Evolutionary conservation across 2,888 invertebrate genomes (phyloP).

Genomic region (Troilus luridus): DNA sequence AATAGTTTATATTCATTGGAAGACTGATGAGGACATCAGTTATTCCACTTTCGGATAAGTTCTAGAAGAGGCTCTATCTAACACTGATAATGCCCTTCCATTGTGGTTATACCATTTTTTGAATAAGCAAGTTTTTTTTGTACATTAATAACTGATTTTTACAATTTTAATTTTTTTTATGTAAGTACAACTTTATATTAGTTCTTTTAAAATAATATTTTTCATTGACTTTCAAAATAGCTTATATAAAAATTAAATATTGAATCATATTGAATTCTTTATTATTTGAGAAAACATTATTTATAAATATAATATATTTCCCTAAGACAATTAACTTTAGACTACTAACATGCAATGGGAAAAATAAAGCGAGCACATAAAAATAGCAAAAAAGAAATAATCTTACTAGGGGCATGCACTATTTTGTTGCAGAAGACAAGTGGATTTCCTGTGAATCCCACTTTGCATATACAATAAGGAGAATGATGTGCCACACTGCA

Average conservation of each 20-base stretch:
- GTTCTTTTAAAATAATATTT: not conserved
- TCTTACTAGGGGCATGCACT: conserved; percentile 74
- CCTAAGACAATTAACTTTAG: conserved; percentile 6
- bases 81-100: no score
- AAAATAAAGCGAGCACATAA: conserved; percentile 44
- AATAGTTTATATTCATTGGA: no score
- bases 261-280: not conserved
- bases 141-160: not conserved
- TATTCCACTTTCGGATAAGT: no score
- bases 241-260: not conserved
- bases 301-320: not conserved
- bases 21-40: no score
- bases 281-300: not conserved
- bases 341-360: conserved; percentile 29
- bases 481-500: conserved; percentile 87
- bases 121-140: not conserved
- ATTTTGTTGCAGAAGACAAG: conserved; percentile 73
- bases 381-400: conserved; percentile 38
- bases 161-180: not conserved
- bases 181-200: not conserved
- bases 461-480: conserved; percentile 81
- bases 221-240: not conserved
- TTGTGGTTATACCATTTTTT: not conserved
- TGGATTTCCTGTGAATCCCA: conserved; percentile 85
- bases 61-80: no score